These are phyloP conservation scores for Phalacrocorax aristotelis DNA, from an alignment of 2,113 vertebrate species.

Conservation along the genomic window DNA sequence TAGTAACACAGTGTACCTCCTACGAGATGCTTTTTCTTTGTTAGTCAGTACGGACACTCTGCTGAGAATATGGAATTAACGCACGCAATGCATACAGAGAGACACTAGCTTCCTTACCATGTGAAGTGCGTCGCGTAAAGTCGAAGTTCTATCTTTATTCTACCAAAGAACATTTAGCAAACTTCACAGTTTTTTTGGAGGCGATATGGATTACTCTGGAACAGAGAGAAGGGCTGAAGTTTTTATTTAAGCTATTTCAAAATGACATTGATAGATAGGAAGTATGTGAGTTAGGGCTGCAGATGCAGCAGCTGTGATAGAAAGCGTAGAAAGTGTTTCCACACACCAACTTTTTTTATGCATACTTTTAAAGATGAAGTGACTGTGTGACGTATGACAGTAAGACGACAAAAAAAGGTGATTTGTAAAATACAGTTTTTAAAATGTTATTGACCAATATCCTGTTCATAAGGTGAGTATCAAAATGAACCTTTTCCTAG, in stretches of 20 bases:
- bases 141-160: not conserved
- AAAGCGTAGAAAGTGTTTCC: not conserved
- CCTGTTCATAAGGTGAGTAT: not conserved
- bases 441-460: not conserved
- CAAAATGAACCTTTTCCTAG: not conserved
- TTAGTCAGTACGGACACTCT: not conserved
- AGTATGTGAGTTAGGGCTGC: not conserved
- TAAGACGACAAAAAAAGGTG: not conserved
- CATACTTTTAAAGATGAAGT: not conserved
- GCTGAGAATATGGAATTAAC: not conserved
- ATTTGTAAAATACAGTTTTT: not conserved
- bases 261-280: not conserved
- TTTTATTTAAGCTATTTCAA: not conserved
- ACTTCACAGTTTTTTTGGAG: not conserved
- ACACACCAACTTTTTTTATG: not conserved
- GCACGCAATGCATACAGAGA: not conserved
- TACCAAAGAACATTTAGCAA: not conserved
- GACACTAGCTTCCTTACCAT: not conserved
- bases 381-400: not conserved
- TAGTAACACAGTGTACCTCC: not conserved
- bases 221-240: not conserved
- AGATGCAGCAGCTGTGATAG: not conserved
- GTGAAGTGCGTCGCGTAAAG: not conserved
- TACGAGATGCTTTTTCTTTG: not conserved
- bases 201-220: not conserved